phyloP scores from a whole-genome alignment of 2,113 vertebrate species.

The Scomber japonicus region DNA sequence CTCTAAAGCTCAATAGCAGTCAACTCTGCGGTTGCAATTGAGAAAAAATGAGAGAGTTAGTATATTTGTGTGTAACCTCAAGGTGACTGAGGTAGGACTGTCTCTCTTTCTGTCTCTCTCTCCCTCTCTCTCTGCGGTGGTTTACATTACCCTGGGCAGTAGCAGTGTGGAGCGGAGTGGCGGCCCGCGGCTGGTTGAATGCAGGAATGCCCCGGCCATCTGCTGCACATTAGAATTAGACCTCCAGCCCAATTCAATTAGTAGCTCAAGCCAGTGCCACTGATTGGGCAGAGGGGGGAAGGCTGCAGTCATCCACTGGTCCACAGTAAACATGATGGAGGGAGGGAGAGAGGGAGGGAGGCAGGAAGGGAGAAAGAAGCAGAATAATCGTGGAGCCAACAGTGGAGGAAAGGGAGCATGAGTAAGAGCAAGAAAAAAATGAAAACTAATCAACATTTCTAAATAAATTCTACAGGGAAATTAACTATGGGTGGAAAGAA shows the following conservation, averaged over 20 bases:
- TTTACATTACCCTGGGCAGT: constrained; percentile 61
- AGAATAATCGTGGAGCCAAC: not conserved
- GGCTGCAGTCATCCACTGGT: constrained; percentile 43
- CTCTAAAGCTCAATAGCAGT: not conserved
- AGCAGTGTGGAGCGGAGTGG: constrained; percentile 54
- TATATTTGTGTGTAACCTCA: constrained; percentile 38
- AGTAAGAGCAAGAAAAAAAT: not conserved
- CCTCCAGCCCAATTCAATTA: constrained; percentile 87
- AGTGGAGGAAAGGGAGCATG: not conserved
- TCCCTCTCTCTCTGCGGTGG: constrained; percentile 32
- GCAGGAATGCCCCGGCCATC: constrained; percentile 82
- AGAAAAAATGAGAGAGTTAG: not conserved
- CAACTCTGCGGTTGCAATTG: not conserved
- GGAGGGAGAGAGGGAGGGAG: not conserved
- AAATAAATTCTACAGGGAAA: constrained; percentile 16
- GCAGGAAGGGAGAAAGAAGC: not conserved
- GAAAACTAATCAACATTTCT: constrained; percentile 20
- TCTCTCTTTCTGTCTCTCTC: constrained; percentile 12
- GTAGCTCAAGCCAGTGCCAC: constrained; percentile 76
- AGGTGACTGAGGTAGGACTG: constrained; percentile 41
- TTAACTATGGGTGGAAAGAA: not conserved
- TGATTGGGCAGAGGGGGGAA: constrained; percentile 75
- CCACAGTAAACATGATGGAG: constrained; percentile 34
- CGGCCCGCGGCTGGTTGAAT: constrained; percentile 65
- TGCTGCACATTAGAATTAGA: constrained; percentile 87